Base-by-base conservation (phyloP, 1,140 invertebrate genomes). In the Drosophila nigromelanica region DNA sequence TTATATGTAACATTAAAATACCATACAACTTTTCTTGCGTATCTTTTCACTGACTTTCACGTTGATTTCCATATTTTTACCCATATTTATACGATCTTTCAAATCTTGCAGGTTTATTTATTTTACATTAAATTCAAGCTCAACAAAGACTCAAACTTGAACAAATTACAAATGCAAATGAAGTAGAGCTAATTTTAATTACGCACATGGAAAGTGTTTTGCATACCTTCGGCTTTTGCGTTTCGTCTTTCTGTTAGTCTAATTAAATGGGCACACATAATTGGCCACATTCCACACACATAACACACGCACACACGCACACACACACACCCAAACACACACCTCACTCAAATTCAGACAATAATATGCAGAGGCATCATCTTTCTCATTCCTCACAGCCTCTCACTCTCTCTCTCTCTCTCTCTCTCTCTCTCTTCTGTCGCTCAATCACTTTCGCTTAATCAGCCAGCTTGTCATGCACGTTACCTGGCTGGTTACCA, bases 371-470 rank as follows among this genome's bases (percentile, higher is more conserved):
- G 61, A 35, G 58, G 48, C 39, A 54, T 52, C 21, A 47, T 14
- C 37, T 43, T 43, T 51, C 33, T 21, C 43, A 21, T 14, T 11
- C 40, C 11, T 27, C 12, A 15, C 24, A 30, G 43, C 18, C 10
- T 30, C 43, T 51, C 54, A 30, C 43, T 10, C 37, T n/a, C n/a
- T n/a, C n/a, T n/a, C n/a, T n/a, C n/a, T n/a, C n/a, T n/a, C n/a
- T n/a, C n/a, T n/a, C n/a, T n/a, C n/a, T n/a, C n/a, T n/a, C n/a
- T 60, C 24, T 30, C n/a, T 10, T 30, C 10, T 63, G 82, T 50
- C 75, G 66, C 72, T 82, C 75, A 82, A 87, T 86, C 78, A 87
- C 83, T 79, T 89, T 79, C 68, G 75, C 82, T 71, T 86, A 82
- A 86, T 89, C 82, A 86, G 82, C 72, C 71, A 61, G 73, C 67